Evolutionary conservation across 2,797 vertebrate genomes (phyloP), one percentile per base, ranked within the genome.

Genomic region (Hypotaenidia philippensis): DNA sequence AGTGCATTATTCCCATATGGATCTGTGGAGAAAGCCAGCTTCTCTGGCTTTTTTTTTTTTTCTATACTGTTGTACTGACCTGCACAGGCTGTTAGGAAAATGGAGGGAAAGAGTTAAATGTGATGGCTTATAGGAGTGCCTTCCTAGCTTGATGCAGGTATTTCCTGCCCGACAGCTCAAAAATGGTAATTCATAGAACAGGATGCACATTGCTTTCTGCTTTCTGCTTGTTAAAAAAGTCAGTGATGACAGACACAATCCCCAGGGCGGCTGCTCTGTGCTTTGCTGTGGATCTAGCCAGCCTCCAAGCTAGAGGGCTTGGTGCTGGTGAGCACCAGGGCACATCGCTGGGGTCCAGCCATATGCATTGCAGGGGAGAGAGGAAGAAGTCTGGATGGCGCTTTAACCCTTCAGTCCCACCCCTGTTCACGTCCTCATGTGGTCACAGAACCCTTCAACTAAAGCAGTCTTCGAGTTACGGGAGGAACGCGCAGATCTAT

Each of bases 201-300:
- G 70, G 74, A 77, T 83, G 49, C 64, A 89, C 56, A 31, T 82
- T 93, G 94, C 63, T 84, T 75, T 95, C 45, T 91, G 64, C 26
- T 60, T 45, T 94, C 47, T 90, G 74, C 77, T 94, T 52, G 15
- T 50, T 82, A 76, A 84, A 92, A 92, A 79, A 26, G 40, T 50
- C 74, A 29, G 21, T 27, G 49, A 45, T 70, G 70, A 52, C 20
- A 91, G 63, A 66, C 55, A 41, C 0, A 0, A 19, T 90, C 79
- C 88, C 34, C 61, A 83, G 25, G 57, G 21, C 10, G 31, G 36
- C 26, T 82, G 12, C 23, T 77, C 60, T 56, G 9, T 74, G 56
- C 49, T 26, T 56, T 56, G 40, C 27, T 18, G 6, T 16, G 31
- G n/a, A 40, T 89, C 71, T 53, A 84, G 17, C 36, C 63, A 61